Evolutionary conservation across 92 coral and sea anemone species (phyloP), one percentile per base, ranked within the genome.

Genomic region (Heteractis magnifica): DNA sequence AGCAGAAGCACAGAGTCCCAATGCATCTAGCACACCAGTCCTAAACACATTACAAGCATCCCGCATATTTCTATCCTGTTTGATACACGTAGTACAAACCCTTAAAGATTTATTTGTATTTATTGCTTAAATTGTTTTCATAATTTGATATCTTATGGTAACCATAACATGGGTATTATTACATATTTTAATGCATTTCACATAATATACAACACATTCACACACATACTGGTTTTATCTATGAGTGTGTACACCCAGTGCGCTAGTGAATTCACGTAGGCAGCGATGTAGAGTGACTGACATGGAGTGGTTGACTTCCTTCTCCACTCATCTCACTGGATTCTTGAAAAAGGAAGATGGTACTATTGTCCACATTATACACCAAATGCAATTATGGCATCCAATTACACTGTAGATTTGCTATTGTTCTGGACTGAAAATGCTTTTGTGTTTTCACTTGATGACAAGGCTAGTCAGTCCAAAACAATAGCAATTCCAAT

Each of bases 221-320:
- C 23, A 21, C 14, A 20, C 49, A 68, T 68, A 68, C 49, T 23
- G 49, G 14, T 53, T 52, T 21, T 52, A 51, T 51, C 62, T 77
- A 18, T 79, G 52, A 59, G 51, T 62, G 74, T 80, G 83, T 80
- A 72, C 75, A 49, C 49, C 49, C 49, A 58, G 58, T 52, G 56
- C 49, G 23, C 55, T 58, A 9, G 52, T 79, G 12, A 59, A 56
- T 62, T 50, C 34, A 16, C 41, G 34, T 16, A 18, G 83, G 74
- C 71, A 16, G 70, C 15, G 44, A 48, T 10, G 21, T 12, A 19
- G 20, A 41, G 74, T 6, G 41, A 4, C 13, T 80, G 56, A 60
- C 68, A 12, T 53, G 55, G 56, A 34, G 82, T 84, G 87, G 87
- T 84, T 84, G 87, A 23, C 87, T 84, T 84, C 87, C 87, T 84